phyloP scores from a whole-genome alignment of 2,888 invertebrate species.

The Disparrhopalites patrizii region DNA sequence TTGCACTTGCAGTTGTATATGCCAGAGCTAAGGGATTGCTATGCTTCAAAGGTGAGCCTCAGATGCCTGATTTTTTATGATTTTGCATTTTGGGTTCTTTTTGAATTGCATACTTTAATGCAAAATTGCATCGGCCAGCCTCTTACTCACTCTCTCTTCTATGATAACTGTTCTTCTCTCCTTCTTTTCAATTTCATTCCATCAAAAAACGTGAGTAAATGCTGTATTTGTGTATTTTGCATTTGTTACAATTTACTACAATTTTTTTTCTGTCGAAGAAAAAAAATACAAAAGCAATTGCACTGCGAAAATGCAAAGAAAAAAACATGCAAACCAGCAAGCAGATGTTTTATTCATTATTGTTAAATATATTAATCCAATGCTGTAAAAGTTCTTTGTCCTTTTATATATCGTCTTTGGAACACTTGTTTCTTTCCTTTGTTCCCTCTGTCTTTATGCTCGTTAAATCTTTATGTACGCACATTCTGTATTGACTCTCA shows the following conservation, averaged over 20 bases:
- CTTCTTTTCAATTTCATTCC: background rate
- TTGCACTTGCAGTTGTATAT: constrained; percentile 47
- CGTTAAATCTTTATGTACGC: background rate
- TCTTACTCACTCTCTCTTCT: constrained; percentile 10
- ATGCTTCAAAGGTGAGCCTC: constrained; percentile 48
- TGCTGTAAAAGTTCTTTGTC: too few relatives aligned
- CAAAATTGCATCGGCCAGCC: constrained; percentile 19
- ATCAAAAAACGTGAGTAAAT: too few relatives aligned
- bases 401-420: too few relatives aligned
- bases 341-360: background rate
- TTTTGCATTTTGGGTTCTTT: constrained; percentile 27
- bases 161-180: too few relatives aligned
- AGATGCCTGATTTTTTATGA: constrained; percentile 46
- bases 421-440: too few relatives aligned
- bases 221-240: constrained; percentile 1
- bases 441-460: background rate
- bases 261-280: background rate
- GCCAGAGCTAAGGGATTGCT: constrained; percentile 48
- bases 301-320: constrained; percentile 20
- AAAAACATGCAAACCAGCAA: constrained; percentile 25
- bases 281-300: constrained; percentile 4
- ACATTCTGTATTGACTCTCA: too few relatives aligned
- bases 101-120: constrained; percentile 28
- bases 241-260: too few relatives aligned
- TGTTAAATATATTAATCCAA: too few relatives aligned